Evolutionary conservation across 1,140 invertebrate species (phyloP).

Genomic region (Pemphigus obesinymphae): DNA sequence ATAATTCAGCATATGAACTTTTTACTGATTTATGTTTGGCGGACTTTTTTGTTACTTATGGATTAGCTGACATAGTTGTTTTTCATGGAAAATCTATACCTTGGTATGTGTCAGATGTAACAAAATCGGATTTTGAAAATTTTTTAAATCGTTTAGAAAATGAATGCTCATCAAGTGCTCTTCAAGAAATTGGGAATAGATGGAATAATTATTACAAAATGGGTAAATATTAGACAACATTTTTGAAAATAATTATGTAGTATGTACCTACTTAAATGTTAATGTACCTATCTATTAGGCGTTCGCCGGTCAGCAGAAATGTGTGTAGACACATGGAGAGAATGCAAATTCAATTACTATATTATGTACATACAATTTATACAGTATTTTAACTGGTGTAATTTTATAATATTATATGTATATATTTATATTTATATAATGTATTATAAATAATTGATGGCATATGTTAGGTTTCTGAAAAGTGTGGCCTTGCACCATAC

Average conservation of each 20-base stretch:
- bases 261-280: not conserved
- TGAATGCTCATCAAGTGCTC: slow-evolving; percentile 50
- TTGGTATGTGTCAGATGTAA: slow-evolving; percentile 95
- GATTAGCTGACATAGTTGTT: slow-evolving; percentile 65
- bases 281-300: not conserved
- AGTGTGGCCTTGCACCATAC: too few relatives aligned
- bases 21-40: slow-evolving; percentile 85
- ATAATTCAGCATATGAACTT: slow-evolving; percentile 93
- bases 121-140: slow-evolving; percentile 70
- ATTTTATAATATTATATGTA: too few relatives aligned
- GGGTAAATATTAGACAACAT: not conserved
- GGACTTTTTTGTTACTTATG: slow-evolving; percentile 66
- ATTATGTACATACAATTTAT: too few relatives aligned
- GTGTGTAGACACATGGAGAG: too few relatives aligned
- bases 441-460: too few relatives aligned
- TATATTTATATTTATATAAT: too few relatives aligned
- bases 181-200: slow-evolving; percentile 13
- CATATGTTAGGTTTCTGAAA: too few relatives aligned
- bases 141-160: slow-evolving; percentile 54
- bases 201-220: slow-evolving; percentile 17
- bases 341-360: too few relatives aligned
- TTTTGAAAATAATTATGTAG: too few relatives aligned
- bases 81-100: slow-evolving; percentile 88
- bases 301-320: too few relatives aligned
- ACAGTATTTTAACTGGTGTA: too few relatives aligned